These are phyloP conservation scores for Notolepis coatsorum DNA, from an alignment of 2,797 vertebrate species.

Conservation along the genomic window DNA sequence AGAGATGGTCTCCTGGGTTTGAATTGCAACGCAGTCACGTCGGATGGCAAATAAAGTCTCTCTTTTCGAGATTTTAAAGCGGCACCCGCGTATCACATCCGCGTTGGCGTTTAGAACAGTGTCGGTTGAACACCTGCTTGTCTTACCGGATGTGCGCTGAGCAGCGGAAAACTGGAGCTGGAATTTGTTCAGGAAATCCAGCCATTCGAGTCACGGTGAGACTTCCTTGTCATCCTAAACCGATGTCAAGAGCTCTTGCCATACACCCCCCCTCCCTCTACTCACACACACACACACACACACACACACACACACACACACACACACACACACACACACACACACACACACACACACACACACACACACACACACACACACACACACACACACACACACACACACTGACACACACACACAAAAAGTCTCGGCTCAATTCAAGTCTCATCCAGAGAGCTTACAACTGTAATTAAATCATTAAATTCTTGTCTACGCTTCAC, in stretches of 20 bases:
- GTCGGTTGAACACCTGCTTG: background rate
- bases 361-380: too few relatives aligned
- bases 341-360: too few relatives aligned
- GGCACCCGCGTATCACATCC: constrained; percentile 27
- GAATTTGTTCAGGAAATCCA: too few relatives aligned
- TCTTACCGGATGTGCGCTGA: background rate
- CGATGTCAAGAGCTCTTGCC: constrained; percentile 78
- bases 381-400: too few relatives aligned
- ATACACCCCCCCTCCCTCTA: constrained; percentile 58
- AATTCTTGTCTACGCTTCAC: constrained; percentile 99
- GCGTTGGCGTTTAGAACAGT: constrained; percentile 58
- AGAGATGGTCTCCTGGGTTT: constrained; percentile 71
- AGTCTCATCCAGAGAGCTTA: constrained; percentile 88
- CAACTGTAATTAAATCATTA: constrained; percentile 99
- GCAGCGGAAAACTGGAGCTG: background rate
- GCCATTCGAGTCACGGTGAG: constrained; percentile 41
- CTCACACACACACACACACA: constrained; percentile 75
- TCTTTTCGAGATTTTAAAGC: constrained; percentile 68
- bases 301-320: too few relatives aligned
- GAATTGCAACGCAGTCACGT: constrained; percentile 75
- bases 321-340: too few relatives aligned
- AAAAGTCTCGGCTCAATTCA: constrained; percentile 87
- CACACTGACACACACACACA: constrained; percentile 71
- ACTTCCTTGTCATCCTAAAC: constrained; percentile 68
- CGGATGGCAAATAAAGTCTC: constrained; percentile 79